Base-by-base conservation (phyloP, 1,140 invertebrate genomes). In the Tetramorium parvispinum region DNA sequence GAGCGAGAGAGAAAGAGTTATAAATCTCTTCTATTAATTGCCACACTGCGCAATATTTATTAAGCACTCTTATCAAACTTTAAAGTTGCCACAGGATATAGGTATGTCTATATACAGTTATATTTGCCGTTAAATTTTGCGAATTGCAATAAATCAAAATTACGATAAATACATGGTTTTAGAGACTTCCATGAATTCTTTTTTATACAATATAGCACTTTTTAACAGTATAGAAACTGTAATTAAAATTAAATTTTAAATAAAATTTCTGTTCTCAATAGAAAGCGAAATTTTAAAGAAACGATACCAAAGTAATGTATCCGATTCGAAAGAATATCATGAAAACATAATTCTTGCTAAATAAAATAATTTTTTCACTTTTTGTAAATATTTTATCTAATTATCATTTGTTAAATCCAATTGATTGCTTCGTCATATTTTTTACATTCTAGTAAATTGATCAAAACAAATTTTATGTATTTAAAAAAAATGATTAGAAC, bases 21-120 rank as follows among this genome's bases (percentile, higher is more conserved):
- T 65, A 46, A 68, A 68, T 68, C 40, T 68, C 65, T 16, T 68
- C 11, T 11, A 46, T 11, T 68, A 68, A n/a, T 65, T 65, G 21
- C 11, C 11, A 68, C 21, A 24, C 32, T 46, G 65, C 6, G 43
- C 40, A 68, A 40, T 68, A 68, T 68, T 68, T 46, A 68, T 68
- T 43, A 65, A 40, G 6, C 18, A 46, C 40, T 68, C 65, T 46
- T 46, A 68, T 68, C 37, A 66, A 43, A 43, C 16, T 66, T 65
- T n/a, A 11, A 66, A 66, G n/a, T 21, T n/a, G 63, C n/a, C 18
- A 21, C 32, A 21, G 10, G 3, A n/a, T 40, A 40, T 1, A 6
- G 18, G 37, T 63, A 63, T 63, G 46, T 10, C 13, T 18, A 32
- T 32, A 32, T 32, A 32, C 4, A 27, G 61, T 59, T 59, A 32